phyloP scores from a whole-genome alignment of 2,888 invertebrate genomes.

The Scelioninae gen. 1 region DNA sequence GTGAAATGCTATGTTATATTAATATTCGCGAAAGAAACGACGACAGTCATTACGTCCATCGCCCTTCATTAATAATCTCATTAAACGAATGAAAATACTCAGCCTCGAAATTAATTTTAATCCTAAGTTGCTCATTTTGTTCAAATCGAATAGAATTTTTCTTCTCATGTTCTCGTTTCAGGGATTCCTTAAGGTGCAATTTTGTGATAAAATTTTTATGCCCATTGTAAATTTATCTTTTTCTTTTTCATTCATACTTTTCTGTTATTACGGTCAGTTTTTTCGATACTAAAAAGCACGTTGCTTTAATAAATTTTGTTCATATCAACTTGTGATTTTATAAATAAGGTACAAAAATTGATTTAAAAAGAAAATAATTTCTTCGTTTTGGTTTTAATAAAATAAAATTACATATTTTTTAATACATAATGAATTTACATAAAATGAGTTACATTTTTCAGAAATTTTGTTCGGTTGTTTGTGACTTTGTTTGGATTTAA shows the following conservation, averaged over 20 bases:
- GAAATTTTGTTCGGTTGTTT: too few species aligned
- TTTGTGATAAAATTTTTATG: not conserved
- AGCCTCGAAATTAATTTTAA: slow-evolving; percentile 1
- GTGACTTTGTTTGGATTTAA: too few species aligned
- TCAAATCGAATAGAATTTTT: not conserved
- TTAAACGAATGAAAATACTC: slow-evolving; percentile 8
- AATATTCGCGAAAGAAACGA: slow-evolving; percentile 2
- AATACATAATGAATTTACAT: too few species aligned
- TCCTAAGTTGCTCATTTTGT: slow-evolving; percentile 2
- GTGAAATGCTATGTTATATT: not conserved
- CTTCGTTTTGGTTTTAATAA: too few species aligned
- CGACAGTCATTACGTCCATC: slow-evolving; percentile 11
- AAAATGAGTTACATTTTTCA: too few species aligned
- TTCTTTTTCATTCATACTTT: not conserved
- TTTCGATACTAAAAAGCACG: not conserved
- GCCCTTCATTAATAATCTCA: slow-evolving; percentile 21
- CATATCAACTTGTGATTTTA: too few species aligned
- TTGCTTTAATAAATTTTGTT: not conserved
- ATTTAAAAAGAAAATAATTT: too few species aligned
- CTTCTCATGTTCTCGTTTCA: not conserved
- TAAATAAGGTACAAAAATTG: not conserved
- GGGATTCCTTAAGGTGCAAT: not conserved
- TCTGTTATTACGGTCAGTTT: not conserved
- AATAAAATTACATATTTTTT: too few species aligned
- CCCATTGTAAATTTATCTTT: not conserved